Evolutionary conservation across 1,140 invertebrate species (phyloP), one percentile per base, ranked within the genome.

Genomic region (Ceratina calcarata): DNA sequence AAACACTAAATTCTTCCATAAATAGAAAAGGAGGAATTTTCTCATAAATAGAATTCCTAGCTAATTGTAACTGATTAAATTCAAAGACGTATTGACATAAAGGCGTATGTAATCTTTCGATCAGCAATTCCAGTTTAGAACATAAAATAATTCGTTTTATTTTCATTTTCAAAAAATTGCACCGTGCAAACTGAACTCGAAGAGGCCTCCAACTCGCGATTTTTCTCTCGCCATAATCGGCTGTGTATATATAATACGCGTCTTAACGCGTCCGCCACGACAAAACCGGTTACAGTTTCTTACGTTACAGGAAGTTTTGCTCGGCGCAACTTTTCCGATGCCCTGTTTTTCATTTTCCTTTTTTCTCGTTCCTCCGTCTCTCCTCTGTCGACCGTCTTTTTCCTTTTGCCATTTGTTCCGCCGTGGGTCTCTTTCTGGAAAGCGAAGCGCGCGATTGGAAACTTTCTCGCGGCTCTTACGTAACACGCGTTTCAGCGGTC

Each of bases 281-380:
- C 37, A 53, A 58, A 82, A 82, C 80, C 80, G 75, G 80, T 82
- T 82, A 57, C 55, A 13, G 60, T 78, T 72, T 81, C 62, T 72
- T 78, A 72, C 62, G 62, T 76, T 69, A 66, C 69, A 71, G 76
- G 75, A 82, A 82, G 80, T 72, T 78, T 82, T 70, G 20, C 68
- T 69, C 61, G 32, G 20, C 32, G 18, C 60, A 37, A 78, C 72
- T 72, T 82, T 82, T 82, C 55, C 68, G 20, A 68, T 18, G 45
- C 8, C 45, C 18, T 13, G 15, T 57, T 76, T 67, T 60, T 62
- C 15, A 18, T 32, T 37, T 57, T 32, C 12, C 18, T n/a, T 16
- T 20, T n/a, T 18, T n/a, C n/a, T 15, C n/a, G 2, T 22, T 60
- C 15, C n/a, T n/a, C n/a, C n/a, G n/a, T 22, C 32, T 18, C 15